Conservation (phyloP, 2,888 invertebrate species). For the Caenorhabditis becei region DNA sequence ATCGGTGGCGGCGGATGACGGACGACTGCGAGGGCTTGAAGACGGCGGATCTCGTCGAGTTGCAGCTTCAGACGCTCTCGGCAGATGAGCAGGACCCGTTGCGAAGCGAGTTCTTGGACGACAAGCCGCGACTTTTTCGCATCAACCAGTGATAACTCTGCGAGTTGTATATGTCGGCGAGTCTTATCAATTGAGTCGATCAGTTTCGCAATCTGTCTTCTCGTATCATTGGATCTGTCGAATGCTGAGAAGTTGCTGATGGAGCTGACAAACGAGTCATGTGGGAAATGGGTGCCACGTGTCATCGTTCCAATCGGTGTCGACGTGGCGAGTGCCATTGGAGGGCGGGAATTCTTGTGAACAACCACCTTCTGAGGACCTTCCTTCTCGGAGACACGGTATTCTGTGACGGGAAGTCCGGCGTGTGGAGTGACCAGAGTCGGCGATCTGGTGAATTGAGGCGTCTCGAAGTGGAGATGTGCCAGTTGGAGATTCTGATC, state of each 20-base stretch:
- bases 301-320: slow-evolving; percentile 61
- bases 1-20: slow-evolving; percentile 66
- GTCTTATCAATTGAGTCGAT: slow-evolving; percentile 59
- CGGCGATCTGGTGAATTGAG: slow-evolving; percentile 57
- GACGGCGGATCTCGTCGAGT: slow-evolving; percentile 61
- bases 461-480: neutral
- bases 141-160: slow-evolving; percentile 59
- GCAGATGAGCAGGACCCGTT: slow-evolving; percentile 63
- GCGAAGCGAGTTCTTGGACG: slow-evolving; percentile 63
- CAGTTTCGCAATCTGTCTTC: slow-evolving; percentile 58
- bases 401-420: slow-evolving; percentile 60
- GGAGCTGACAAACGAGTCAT: slow-evolving; percentile 67
- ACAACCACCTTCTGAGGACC: slow-evolving; percentile 57
- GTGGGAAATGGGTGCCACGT: slow-evolving; percentile 25
- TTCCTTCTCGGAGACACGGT: slow-evolving; percentile 56
- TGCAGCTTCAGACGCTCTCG: slow-evolving; percentile 64
- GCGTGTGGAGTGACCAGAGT: slow-evolving; percentile 59
- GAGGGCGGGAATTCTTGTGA: slow-evolving; percentile 37
- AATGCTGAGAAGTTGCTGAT: slow-evolving; percentile 61
- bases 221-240: slow-evolving; percentile 56
- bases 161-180: slow-evolving; percentile 60
- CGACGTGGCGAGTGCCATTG: slow-evolving; percentile 60
- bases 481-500: neutral
- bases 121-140: slow-evolving; percentile 61
- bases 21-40: slow-evolving; percentile 62